phyloP scores from a whole-genome alignment of 2,888 invertebrate genomes.

The Lypha dubia region DNA sequence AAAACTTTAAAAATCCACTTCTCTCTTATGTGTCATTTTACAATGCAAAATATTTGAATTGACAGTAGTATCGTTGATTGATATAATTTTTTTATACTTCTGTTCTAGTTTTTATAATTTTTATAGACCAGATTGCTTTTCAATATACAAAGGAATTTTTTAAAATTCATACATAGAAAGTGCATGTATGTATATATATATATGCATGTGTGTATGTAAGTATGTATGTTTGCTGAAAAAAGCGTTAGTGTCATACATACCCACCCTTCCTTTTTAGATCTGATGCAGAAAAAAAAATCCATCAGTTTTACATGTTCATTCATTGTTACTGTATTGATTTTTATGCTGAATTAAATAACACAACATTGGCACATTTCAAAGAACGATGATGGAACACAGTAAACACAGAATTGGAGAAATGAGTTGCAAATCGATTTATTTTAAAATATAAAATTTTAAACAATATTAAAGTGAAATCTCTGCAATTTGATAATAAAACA shows the following conservation, averaged over 20 bases:
- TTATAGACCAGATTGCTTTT: constrained; percentile 3
- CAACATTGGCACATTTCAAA: constrained; percentile 45
- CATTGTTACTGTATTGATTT: constrained; percentile 46
- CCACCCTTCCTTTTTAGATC: background rate
- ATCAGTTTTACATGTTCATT: constrained; percentile 13
- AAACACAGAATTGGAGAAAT: constrained; percentile 12
- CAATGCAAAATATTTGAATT: background rate
- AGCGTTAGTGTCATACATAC: background rate
- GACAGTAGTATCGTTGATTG: constrained; percentile 16
- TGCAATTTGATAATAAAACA: too few species aligned
- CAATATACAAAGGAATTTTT: constrained; percentile 16
- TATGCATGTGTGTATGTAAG: background rate
- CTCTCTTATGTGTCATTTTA: background rate
- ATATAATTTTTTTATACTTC: constrained; percentile 14
- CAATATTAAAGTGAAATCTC: too few species aligned
- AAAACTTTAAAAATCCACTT: too few species aligned
- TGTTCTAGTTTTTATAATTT: constrained; percentile 28
- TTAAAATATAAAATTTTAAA: background rate
- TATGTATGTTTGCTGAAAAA: background rate
- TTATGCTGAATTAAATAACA: constrained; percentile 40
- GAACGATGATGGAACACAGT: background rate
- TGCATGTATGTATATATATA: background rate
- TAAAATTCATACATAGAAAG: background rate
- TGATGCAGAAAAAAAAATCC: background rate
- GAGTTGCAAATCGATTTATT: constrained; percentile 23